Evolutionary conservation across 2,888 invertebrate species (phyloP), one percentile per base, ranked within the genome.

Genomic region (Imbricaverruca yamaguchii): DNA sequence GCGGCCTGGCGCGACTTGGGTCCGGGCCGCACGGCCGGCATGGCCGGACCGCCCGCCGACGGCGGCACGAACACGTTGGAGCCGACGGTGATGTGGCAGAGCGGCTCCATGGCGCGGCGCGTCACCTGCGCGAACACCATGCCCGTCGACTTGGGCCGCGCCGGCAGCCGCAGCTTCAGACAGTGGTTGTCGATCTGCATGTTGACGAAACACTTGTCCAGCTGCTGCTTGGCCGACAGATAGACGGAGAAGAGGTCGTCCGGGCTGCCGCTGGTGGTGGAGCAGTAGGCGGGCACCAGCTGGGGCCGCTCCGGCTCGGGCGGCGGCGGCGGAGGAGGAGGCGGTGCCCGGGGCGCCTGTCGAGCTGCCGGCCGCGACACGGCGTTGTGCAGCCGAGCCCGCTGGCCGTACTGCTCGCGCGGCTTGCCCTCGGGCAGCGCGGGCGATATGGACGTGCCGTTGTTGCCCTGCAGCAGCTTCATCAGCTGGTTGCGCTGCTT

Each of bases 181-280:
- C 69, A 69, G 12, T 69, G 69, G 69, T 69, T 69, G 69, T 69
- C 23, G 69, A 69, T 39, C 39, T 69, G 69, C 69, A 69, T 69
- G 69, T 69, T 69, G 39, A 69, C 69, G 39, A 69, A 69, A 13
- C 25, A 25, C 23, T 69, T 69, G 9, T 69, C 39, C 39, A 39
- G 39, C 13, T 69, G 13, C 69, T 69, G 69, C 39, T 23, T 15
- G 12, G 69, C 69, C 13, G 39, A 25, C 69, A 69, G 39, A 39
- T 69, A 69, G 39, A 69, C 69, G 11, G 69, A 69, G 39, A 69
- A 69, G 12, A 69, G 69, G 15, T 69, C 69, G 69, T 69, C 69
- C 15, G 69, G 39, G 15, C 39, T 69, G 39, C 69, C 69, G 39
- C 39, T 69, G 13, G 69, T 69, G 9, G 25, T 39, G 39, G 9